Conservation (phyloP, 2,888 invertebrate genomes). For the Cosmia trapezina region DNA sequence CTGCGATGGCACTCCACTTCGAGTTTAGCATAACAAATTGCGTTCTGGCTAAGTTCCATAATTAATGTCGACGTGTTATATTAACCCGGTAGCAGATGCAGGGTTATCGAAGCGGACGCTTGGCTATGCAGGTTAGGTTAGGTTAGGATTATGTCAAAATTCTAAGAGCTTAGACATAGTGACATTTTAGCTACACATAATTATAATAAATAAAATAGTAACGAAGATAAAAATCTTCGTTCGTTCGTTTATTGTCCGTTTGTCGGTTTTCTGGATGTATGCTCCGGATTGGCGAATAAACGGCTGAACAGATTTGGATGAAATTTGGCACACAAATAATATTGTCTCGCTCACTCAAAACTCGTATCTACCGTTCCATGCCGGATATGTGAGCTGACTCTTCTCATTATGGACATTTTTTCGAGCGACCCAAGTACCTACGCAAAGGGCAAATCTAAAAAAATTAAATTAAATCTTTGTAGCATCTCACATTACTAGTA, state of each 20-base stretch:
- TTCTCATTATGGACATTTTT: neutral
- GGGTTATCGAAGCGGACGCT: neutral
- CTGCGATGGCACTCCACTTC: conserved; percentile 42
- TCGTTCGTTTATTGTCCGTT: no score
- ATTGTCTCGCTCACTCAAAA: neutral
- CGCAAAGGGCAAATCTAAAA: neutral
- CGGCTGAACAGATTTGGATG: no score
- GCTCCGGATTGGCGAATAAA: no score
- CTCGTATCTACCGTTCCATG: neutral
- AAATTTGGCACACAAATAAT: no score
- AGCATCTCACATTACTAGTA: neutral
- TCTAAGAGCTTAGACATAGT: no score
- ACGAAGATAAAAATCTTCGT: no score
- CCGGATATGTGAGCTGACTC: neutral
- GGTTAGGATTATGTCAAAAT: no score
- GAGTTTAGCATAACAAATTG: conserved; percentile 58
- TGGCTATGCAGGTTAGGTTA: neutral
- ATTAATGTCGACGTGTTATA: conserved; percentile 39
- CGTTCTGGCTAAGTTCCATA: conserved; percentile 45
- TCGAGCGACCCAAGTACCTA: no score
- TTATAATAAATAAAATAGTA: no score
- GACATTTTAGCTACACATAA: no score
- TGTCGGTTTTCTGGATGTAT: no score
- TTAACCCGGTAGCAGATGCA: conserved; percentile 23
- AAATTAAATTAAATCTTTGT: neutral